A percentile compares a stretch with the other conserved stretches of the same genome.
Evolutionary conservation across 2,797 vertebrate species (phyloP).

Genomic region (Ambastaia sidthimunki): DNA sequence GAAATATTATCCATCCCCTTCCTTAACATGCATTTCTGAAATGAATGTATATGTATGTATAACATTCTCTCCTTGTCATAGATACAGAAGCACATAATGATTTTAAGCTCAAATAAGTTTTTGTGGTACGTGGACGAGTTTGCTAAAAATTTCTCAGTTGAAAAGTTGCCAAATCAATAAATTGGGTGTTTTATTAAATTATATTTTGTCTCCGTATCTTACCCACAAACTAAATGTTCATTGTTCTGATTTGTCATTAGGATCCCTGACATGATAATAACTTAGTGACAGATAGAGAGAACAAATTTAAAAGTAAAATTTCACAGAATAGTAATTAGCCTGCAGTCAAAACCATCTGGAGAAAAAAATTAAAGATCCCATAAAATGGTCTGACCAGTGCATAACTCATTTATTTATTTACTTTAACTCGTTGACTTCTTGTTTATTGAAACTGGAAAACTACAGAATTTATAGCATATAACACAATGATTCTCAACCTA

Average conservation of each 20-base stretch:
- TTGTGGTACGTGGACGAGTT: constrained; percentile 23
- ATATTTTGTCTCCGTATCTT: background rate
- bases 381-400: too few species aligned
- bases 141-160: constrained; percentile 18
- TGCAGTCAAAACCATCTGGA: too few species aligned
- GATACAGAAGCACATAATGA: constrained; percentile 3
- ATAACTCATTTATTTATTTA: too few species aligned
- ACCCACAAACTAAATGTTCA: background rate
- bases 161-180: constrained; percentile 38
- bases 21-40: background rate
- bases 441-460: too few species aligned
- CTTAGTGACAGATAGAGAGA: too few species aligned
- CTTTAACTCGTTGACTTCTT: too few species aligned
- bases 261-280: too few species aligned
- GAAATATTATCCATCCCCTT: background rate
- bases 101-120: constrained; percentile 28
- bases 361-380: too few species aligned
- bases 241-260: constrained; percentile 2
- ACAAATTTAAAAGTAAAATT: too few species aligned
- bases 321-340: too few species aligned
- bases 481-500: too few species aligned
- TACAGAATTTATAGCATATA: too few species aligned
- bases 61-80: constrained; percentile 6
- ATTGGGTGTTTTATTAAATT: constrained; percentile 42
- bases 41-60: constrained; percentile 24